Evolutionary conservation across 2,888 invertebrate genomes (phyloP), one percentile per base, ranked within the genome.

Genomic region (Endotricha flammealis): DNA sequence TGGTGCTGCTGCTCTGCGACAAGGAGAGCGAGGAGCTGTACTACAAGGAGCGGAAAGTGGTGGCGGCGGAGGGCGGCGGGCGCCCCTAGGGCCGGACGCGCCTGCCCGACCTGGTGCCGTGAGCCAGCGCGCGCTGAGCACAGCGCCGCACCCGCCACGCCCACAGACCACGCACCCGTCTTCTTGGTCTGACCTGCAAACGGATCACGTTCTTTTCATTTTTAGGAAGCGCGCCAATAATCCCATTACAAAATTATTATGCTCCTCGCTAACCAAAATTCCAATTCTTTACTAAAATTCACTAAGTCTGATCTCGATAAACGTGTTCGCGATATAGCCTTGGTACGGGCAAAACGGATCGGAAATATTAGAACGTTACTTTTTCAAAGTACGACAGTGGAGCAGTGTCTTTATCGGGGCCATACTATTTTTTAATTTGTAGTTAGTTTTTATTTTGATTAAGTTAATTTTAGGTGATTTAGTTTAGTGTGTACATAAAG

Each of bases 11-110:
- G 63, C 91, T 98, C 53, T 97, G 98, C 80, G 98, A 99, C 89
- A 98, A 98, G 85, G 98, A 98, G 85, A 96, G 96, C 62, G 98
- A 99, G 86, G 98, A 98, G 86, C 95, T 98, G 67, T 96, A 97
- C 87, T 97, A 96, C 89, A 97, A 98, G 88, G 98, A 98, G 86
- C 93, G 97, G 73, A 97, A 97, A 89, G 96, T 82, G 81, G 85
- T 82, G 63, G 68, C 70, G 48, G 66, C 65, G 44, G 80, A 78
- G 62, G 58, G 64, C 50, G 67, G 66, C 43, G 78, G 72, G 58
- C 87, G 85, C 72, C 85, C 87, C 87, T 87, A 87, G 87, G 87
- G 80, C 76, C 82, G 83, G 70, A 82, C 79, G 78, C 87, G 87
- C 87, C 87, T 87, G 87, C 87, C 87, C 86, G 87, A 87, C 85